A percentile compares a stretch with the other conserved stretches of the same genome.
These are phyloP conservation scores for Falco punctatus DNA, from an alignment of 2,113 vertebrate genomes.

Conservation along the genomic window DNA sequence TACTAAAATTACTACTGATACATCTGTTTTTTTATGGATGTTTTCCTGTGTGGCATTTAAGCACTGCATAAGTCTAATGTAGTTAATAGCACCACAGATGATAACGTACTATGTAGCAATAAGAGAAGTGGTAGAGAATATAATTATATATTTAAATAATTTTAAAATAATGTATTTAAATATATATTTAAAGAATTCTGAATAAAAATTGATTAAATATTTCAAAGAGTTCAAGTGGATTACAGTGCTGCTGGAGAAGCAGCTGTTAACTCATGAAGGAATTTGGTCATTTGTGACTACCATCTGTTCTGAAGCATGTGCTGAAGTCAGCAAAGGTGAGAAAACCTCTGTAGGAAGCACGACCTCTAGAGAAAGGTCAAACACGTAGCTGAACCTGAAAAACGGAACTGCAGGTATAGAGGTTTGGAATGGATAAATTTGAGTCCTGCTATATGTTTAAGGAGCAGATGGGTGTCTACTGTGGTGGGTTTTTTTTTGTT, in stretches of 20 bases:
- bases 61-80: neutral
- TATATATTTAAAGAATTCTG: neutral
- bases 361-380: neutral
- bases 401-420: neutral
- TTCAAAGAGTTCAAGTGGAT: neutral
- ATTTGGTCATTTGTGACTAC: neutral
- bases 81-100: neutral
- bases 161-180: too few relatives aligned
- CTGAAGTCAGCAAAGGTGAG: neutral
- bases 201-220: neutral
- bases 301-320: neutral
- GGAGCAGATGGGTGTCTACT: neutral
- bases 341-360: neutral
- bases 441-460: neutral
- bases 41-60: neutral
- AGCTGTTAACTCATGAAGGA: neutral
- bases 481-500: neutral
- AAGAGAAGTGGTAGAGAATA: neutral
- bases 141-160: neutral
- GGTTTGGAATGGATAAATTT: neutral
- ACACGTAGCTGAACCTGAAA: neutral
- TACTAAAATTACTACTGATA: neutral
- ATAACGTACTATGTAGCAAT: neutral
- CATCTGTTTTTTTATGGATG: neutral
- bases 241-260: neutral